Evolutionary conservation across 2,888 invertebrate species (phyloP), one percentile per base, ranked within the genome.

Genomic region (Eristalis pertinax): DNA sequence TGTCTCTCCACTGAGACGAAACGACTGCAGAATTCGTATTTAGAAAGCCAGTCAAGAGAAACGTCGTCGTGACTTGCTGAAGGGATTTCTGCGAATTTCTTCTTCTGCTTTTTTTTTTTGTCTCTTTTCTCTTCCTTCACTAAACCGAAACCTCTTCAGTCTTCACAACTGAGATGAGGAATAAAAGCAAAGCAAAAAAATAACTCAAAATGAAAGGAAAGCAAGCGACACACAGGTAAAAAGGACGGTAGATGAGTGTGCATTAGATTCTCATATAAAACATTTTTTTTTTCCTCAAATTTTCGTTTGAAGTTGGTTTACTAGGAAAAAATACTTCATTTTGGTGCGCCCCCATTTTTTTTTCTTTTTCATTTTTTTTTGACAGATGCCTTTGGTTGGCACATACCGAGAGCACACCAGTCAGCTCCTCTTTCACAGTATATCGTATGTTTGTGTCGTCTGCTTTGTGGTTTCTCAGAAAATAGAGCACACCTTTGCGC

Each of bases 1-100:
- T 64, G 32, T 50, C 32, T 32, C 13, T 38, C 63, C 24, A 64
- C 43, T n/a, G 43, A 63, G 32, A 15, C 32, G 64, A 74, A 64
- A n/a, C 62, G 62, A 72, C 62, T 62, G 62, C 62, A 72, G 72
- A 72, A 72, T 62, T 62, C 10, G 41, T 41, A 29, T 72, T 72
- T 72, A 62, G 41, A 62, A 72, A 72, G 62, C 41, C 62, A 72
- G 5, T 29, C 72, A 13, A 15, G 15, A 15, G 29, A 50, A 43
- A 43, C 50, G 63, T 43, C 50, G 63, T 43, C 73, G 64, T 73
- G 72, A 72, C 72, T 72, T 62, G 72, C 72, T 62, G 29, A 72
- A 62, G 72, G 72, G 72, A 72, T 72, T 70, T 70, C 70, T 70
- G 60, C 70, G 70, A 70, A 70, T 70, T 70, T 69, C 22, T 58